phyloP scores from a whole-genome alignment of 2,797 vertebrate species.

The Eleutherodactylus coqui region DNA sequence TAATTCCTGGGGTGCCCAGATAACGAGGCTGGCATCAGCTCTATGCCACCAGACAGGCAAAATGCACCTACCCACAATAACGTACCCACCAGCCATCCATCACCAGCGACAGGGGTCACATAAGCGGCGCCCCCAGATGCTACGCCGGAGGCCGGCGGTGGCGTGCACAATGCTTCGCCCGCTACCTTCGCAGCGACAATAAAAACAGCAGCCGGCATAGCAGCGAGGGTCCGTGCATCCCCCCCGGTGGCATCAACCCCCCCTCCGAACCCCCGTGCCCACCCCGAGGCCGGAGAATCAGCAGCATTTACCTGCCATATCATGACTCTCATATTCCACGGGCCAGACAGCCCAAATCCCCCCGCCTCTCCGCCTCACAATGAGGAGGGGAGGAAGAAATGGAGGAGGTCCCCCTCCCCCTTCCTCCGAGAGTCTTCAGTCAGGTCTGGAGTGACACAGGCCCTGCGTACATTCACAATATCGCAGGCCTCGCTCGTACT shows the following conservation, averaged over 20 bases:
- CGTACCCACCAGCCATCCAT: neutral
- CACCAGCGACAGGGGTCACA: neutral
- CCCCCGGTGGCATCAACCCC: neutral
- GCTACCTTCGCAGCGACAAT: no score
- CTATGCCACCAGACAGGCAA: neutral
- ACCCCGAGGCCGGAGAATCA: neutral
- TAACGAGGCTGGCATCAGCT: neutral
- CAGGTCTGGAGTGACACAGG: conserved; percentile 50
- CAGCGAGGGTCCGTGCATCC: neutral
- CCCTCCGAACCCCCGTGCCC: neutral
- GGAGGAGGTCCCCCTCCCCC: conserved; percentile 31
- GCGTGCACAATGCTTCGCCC: neutral
- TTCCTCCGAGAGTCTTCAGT: conserved; percentile 16
- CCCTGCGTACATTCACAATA: conserved; percentile 15
- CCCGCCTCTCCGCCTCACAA: conserved; percentile 16
- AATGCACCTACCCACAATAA: neutral
- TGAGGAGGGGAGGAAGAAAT: neutral
- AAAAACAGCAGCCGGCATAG: no score
- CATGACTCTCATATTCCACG: conserved; percentile 32
- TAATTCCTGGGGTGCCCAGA: neutral
- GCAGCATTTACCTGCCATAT: conserved; percentile 56
- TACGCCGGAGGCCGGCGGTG: neutral
- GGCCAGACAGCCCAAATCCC: conserved; percentile 51
- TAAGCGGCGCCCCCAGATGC: neutral
- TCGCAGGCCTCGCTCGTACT: conserved; percentile 18